A percentile compares a stretch with the other conserved stretches of the same genome.
Evolutionary conservation across 2,113 vertebrate species (phyloP).

Genomic region (Vimba vimba): DNA sequence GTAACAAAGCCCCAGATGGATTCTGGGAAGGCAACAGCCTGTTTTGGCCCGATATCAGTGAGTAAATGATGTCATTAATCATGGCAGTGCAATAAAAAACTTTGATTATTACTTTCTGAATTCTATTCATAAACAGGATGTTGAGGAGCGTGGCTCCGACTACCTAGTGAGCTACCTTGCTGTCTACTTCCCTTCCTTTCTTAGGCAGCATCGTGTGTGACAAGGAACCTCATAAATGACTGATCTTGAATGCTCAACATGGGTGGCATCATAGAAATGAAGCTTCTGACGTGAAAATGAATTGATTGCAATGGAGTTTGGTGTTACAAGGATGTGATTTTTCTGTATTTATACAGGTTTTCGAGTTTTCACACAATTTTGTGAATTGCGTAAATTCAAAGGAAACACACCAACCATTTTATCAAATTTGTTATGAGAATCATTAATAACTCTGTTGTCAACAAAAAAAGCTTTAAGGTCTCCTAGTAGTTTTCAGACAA

Average conservation of each 20-base stretch:
- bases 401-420: background rate
- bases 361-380: background rate
- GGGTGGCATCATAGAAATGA: background rate
- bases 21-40: constrained; percentile 19
- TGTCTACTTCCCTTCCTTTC: background rate
- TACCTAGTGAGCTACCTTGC: background rate
- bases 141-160: background rate
- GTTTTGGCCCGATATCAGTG: background rate
- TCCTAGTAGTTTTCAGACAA: no score
- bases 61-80: constrained; percentile 34
- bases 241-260: background rate
- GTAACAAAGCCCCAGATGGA: constrained; percentile 10
- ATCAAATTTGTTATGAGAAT: background rate
- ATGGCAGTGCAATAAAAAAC: constrained; percentile 1
- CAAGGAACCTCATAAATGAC: background rate
- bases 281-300: background rate
- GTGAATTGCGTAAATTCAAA: background rate
- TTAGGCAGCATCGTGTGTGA: background rate
- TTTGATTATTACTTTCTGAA: background rate
- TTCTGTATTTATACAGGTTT: background rate
- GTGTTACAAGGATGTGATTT: background rate
- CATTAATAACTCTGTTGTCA: background rate
- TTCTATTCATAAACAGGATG: background rate
- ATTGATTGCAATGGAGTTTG: background rate
- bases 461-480: background rate